Percentiles rank a stretch among this genome's conserved stretches.
Conservation (phyloP, 2,797 vertebrate species). For the Danio tinwini region DNA sequence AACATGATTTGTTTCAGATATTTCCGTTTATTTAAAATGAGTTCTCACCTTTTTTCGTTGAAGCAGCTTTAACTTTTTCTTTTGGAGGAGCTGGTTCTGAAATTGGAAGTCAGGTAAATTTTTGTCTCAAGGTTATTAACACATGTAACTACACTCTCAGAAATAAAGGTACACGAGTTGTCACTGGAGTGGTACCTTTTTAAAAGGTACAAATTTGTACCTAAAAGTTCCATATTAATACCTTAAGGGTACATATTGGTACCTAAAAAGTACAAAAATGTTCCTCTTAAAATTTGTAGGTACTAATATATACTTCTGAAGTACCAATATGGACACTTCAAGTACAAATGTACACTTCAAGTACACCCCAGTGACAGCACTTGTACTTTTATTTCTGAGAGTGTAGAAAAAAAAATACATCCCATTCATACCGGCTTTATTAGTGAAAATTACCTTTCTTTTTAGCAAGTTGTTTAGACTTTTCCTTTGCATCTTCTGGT, state of each 20-base stretch:
- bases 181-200: too few relatives aligned
- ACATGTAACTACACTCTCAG: neutral
- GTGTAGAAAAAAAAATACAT: neutral
- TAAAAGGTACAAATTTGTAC: too few relatives aligned
- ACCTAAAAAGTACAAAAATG: too few relatives aligned
- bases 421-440: neutral
- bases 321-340: too few relatives aligned
- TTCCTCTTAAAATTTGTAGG: too few relatives aligned
- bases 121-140: neutral
- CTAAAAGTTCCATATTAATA: too few relatives aligned
- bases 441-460: conserved; percentile 62
- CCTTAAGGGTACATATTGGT: too few relatives aligned
- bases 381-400: too few relatives aligned
- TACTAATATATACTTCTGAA: too few relatives aligned
- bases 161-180: too few relatives aligned
- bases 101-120: neutral
- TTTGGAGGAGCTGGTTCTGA: conserved; percentile 59
- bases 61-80: conserved; percentile 58
- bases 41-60: conserved; percentile 63
- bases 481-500: conserved; percentile 56
- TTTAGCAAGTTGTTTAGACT: conserved; percentile 50
- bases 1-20: neutral
- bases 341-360: too few relatives aligned
- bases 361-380: too few relatives aligned
- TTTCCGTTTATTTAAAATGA: neutral